phyloP scores from a whole-genome alignment of 2,888 invertebrate species.

The Polydrusus tereticollis region DNA sequence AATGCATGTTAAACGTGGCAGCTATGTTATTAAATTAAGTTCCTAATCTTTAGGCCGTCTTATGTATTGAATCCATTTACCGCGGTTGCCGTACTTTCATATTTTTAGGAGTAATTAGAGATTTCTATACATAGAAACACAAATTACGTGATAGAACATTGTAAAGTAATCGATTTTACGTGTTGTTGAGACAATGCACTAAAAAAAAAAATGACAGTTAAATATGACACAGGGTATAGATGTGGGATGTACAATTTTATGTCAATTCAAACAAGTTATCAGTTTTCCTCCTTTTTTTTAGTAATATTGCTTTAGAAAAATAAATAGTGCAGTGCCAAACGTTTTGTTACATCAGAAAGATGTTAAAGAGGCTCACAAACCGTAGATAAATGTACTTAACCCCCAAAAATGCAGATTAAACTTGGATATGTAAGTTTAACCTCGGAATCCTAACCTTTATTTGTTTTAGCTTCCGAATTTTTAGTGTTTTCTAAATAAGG shows the following conservation, averaged over 20 bases:
- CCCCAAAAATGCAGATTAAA: conserved; percentile 12
- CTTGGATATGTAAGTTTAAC: conserved; percentile 46
- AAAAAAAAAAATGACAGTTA: conserved; percentile 12
- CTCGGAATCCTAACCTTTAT: conserved; percentile 48
- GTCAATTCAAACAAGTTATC: conserved; percentile 48
- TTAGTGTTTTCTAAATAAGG: conserved; percentile 14
- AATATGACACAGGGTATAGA: conserved; percentile 32
- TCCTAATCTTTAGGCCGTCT: neutral
- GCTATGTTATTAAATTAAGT: neutral
- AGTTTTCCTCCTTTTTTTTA: conserved; percentile 32
- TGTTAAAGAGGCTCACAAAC: neutral
- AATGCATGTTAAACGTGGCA: neutral
- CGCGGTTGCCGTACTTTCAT: neutral
- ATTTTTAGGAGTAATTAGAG: neutral
- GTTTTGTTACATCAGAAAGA: neutral
- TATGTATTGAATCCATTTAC: neutral
- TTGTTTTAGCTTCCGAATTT: conserved; percentile 42
- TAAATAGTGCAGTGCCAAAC: conserved; percentile 18
- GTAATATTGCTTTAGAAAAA: conserved; percentile 24
- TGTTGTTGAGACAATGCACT: neutral
- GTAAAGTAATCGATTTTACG: neutral
- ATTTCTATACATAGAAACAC: no score
- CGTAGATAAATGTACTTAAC: conserved; percentile 19
- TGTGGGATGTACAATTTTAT: conserved; percentile 42
- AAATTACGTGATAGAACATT: no score